Evolutionary conservation across 92 coral and sea anemone genomes (phyloP).

Genomic region (Palythoa caribaeorum): DNA sequence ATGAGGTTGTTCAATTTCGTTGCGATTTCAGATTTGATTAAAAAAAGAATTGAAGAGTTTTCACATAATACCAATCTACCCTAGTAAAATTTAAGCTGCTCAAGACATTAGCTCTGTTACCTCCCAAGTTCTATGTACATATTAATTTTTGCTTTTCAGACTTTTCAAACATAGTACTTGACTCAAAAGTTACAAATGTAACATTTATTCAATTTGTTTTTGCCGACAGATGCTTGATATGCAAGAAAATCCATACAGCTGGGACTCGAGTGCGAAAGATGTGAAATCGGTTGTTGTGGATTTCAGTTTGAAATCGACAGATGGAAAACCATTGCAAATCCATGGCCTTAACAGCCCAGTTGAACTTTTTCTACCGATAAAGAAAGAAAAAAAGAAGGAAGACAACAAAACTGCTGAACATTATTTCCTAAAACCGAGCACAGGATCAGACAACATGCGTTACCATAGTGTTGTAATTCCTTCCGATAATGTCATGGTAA

Average conservation of each 20-base stretch:
- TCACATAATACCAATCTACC: too few species aligned
- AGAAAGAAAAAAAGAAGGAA: conserved; percentile 41
- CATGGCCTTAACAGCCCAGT: conserved; percentile 74
- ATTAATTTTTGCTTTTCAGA: too few species aligned
- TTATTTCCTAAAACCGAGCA: conserved; percentile 80
- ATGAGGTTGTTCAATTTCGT: too few species aligned
- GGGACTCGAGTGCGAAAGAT: conserved; percentile 76
- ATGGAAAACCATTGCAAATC: conserved; percentile 72
- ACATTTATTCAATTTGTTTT: not conserved
- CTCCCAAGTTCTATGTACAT: too few species aligned
- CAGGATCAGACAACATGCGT: conserved; percentile 68
- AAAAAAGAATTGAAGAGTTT: too few species aligned
- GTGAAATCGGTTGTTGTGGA: conserved; percentile 85
- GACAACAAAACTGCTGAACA: conserved; percentile 50
- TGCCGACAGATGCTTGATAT: conserved; percentile 73
- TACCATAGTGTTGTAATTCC: conserved; percentile 69
- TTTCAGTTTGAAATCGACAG: conserved; percentile 72
- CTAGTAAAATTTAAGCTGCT: too few species aligned
- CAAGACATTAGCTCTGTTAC: too few species aligned
- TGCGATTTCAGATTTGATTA: too few species aligned
- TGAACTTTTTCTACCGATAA: conserved; percentile 71
- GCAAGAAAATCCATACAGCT: conserved; percentile 80
- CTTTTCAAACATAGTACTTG: too few species aligned
- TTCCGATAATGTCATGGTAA: conserved; percentile 57
- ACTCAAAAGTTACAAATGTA: not conserved